Conservation (phyloP, 1,140 invertebrate species). For the Maconellicoccus hirsutus region DNA sequence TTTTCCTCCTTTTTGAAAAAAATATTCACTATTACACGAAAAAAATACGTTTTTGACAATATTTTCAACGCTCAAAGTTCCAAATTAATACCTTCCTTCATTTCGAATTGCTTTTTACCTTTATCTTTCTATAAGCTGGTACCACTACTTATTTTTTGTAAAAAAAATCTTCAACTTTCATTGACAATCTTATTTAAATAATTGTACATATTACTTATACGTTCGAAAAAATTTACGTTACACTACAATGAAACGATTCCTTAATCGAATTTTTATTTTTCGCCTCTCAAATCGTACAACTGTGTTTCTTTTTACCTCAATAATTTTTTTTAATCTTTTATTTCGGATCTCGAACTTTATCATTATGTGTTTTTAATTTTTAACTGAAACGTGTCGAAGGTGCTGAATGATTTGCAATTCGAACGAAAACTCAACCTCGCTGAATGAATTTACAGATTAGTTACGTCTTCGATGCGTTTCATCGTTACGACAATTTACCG, state of each 20-base stretch:
- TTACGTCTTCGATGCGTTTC: not conserved
- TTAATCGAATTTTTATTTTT: not conserved
- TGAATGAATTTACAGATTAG: not conserved
- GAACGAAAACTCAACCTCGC: too few species aligned
- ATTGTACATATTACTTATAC: not conserved
- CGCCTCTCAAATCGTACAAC: not conserved
- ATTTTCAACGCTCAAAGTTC: too few species aligned
- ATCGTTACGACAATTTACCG: not conserved
- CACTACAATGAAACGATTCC: not conserved
- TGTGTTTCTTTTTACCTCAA: not conserved
- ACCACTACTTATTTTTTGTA: not conserved
- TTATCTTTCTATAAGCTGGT: too few species aligned
- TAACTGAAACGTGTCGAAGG: too few species aligned
- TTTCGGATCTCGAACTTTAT: not conserved
- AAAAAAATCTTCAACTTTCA: not conserved
- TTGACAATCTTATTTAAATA: not conserved
- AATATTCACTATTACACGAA: not conserved
- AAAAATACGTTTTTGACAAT: too few species aligned
- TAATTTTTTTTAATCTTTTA: not conserved
- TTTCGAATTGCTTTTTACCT: too few species aligned
- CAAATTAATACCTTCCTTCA: too few species aligned
- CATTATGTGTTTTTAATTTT: conserved; percentile 1
- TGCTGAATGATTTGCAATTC: too few species aligned
- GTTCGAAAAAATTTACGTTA: not conserved
- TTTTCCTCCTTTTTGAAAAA: not conserved